phyloP scores from a whole-genome alignment of 2,888 invertebrate genomes.

The Auanema sp. region DNA sequence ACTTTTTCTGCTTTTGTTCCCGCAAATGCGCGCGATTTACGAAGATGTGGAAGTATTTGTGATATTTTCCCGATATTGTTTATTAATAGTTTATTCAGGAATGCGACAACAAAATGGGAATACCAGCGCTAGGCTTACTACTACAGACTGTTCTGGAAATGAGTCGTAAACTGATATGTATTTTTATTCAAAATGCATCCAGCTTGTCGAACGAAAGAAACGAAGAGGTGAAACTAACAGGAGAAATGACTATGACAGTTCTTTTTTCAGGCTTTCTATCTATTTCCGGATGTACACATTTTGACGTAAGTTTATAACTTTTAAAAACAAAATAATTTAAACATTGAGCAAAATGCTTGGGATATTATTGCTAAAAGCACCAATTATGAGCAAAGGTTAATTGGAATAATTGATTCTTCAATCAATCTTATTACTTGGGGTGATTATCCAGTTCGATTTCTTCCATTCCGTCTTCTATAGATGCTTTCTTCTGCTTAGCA shows the following conservation, averaged over 20 bases:
- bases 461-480: conserved; percentile 47
- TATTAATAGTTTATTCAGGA: conserved; percentile 50
- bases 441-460: conserved; percentile 46
- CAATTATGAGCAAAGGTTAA: not conserved
- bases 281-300: conserved; percentile 25
- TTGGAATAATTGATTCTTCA: not conserved
- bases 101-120: conserved; percentile 60
- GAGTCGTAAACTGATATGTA: conserved; percentile 41
- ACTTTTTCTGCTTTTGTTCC: too few species aligned
- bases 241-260: not conserved
- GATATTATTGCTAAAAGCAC: not conserved
- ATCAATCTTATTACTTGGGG: conserved; percentile 10
- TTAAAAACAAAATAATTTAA: not conserved
- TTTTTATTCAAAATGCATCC: conserved; percentile 16
- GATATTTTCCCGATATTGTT: too few species aligned
- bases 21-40: too few species aligned
- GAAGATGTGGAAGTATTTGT: too few species aligned
- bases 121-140: conserved; percentile 59
- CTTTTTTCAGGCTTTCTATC: conserved; percentile 25
- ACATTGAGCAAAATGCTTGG: not conserved
- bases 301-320: conserved; percentile 25
- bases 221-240: not conserved
- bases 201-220: not conserved
- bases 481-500: conserved; percentile 8
- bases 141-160: conserved; percentile 59